A percentile compares a stretch with the other conserved stretches of the same genome.
Evolutionary conservation across 2,113 vertebrate genomes (phyloP).

Genomic region (Grantiella picta): DNA sequence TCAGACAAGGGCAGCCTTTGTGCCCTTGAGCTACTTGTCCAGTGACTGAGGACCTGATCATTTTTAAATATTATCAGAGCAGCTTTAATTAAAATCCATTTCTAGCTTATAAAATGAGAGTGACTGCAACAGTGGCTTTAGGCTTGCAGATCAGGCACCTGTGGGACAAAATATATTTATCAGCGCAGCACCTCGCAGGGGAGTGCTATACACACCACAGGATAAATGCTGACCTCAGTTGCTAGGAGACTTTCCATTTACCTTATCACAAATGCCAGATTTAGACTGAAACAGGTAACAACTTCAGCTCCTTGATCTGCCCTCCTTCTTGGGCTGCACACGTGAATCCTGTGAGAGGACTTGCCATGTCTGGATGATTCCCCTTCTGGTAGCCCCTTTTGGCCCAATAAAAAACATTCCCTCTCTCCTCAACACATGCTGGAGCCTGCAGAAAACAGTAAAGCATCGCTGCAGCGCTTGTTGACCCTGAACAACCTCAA

Average conservation of each 20-base stretch:
- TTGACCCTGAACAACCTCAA: constrained; percentile 48
- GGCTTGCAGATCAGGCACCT: neutral
- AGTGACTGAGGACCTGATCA: neutral
- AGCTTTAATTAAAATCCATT: neutral
- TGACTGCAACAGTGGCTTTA: neutral
- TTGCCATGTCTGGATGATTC: neutral
- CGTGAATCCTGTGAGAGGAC: neutral
- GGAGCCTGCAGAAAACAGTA: neutral
- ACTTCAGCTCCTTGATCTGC: neutral
- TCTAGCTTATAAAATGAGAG: neutral
- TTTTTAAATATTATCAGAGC: neutral
- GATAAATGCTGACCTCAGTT: neutral
- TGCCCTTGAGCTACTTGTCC: neutral
- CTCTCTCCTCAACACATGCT: neutral
- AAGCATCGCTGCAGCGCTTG: neutral
- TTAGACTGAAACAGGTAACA: neutral
- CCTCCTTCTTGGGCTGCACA: neutral
- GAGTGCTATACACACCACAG: neutral
- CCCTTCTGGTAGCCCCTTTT: neutral
- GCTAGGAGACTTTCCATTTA: neutral
- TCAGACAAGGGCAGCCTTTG: neutral
- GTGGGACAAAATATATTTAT: neutral
- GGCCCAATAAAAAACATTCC: neutral
- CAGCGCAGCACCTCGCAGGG: neutral
- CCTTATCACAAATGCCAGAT: neutral